Evolutionary conservation across 2,888 invertebrate genomes (phyloP), one percentile per base, ranked within the genome.

Genomic region (Corbicula japonica): DNA sequence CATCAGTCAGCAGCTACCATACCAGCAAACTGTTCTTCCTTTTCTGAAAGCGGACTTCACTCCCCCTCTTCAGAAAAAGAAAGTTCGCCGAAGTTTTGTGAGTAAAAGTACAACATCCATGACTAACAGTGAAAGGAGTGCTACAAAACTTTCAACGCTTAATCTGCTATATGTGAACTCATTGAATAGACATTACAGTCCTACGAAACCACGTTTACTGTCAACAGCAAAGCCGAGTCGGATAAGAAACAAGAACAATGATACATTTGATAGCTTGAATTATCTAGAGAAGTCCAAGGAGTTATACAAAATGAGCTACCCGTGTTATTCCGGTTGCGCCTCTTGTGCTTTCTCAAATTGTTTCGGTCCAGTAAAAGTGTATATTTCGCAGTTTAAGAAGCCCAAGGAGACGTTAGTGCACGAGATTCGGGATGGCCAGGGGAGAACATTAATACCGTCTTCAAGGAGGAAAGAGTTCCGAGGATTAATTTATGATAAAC

Each of bases 401-500:
- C 76, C 80, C 10, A 75, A 72, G 26, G 61, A 63, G 18, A 46
- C 44, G 4, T 65, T 56, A 44, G 66, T 78, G 0, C 61, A 61
- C 2, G 80, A 83, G 34, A 78, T 83, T 35, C 28, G 68, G 30
- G 83, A 83, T n/a, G 83, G 80, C 4, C 68, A 78, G 58, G 83
- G 83, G 21, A 46, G 77, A n/a, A n/a, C 52, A 10, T 56, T 62
- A 12, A 81, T 83, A 18, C 83, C 80, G 1, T 54, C 58, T 26
- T 61, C 77, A 12, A 56, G 83, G 26, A 26, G 80, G 23, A 68
- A 65, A n/a, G 83, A 83, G 50, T 56, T 83, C n/a, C 71, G 78
- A 21, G 83, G 83, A 26, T 44, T 83, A 10, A 66, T 83, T 12
- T 83, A 83, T 38, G 76, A 83, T 68, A 75, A 78, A 38, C 80